Evolutionary conservation across 1,140 invertebrate species (phyloP).

Genomic region (Latrodectus geometricus): DNA sequence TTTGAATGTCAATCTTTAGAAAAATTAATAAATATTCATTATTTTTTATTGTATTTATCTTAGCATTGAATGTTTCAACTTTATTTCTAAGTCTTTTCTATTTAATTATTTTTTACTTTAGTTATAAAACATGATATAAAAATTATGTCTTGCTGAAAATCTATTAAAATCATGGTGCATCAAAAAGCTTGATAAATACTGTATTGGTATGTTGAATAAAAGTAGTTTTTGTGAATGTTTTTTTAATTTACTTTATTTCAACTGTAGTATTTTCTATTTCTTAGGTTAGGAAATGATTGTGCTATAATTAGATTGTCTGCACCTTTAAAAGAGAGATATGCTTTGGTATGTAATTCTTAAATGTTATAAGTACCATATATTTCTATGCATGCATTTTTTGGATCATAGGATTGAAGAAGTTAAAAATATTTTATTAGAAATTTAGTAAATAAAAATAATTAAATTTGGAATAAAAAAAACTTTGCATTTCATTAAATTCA

Average conservation of each 20-base stretch:
- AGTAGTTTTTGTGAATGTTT: not conserved
- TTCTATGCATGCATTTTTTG: not conserved
- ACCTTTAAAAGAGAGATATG: slow-evolving; percentile 72
- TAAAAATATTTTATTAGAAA: not conserved
- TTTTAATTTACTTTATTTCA: not conserved
- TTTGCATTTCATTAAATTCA: not conserved
- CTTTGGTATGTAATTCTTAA: slow-evolving; percentile 66
- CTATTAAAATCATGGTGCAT: not conserved
- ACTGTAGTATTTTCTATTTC: not conserved
- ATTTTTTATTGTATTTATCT: too few relatives aligned
- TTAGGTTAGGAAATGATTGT: slow-evolving; percentile 64
- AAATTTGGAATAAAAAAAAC: not conserved
- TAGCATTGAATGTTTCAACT: too few relatives aligned
- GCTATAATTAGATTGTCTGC: slow-evolving; percentile 69
- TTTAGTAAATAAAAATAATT: not conserved
- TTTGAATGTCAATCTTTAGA: too few relatives aligned
- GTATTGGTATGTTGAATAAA: not conserved
- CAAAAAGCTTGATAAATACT: not conserved
- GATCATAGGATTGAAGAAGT: not conserved
- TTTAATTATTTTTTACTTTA: too few relatives aligned
- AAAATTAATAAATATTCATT: too few relatives aligned
- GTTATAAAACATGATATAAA: not conserved
- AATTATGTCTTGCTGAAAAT: not conserved
- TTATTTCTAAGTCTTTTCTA: too few relatives aligned
- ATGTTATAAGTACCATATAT: not conserved